Percentiles rank a stretch among this genome's conserved stretches.
phyloP scores from a whole-genome alignment of 2,888 invertebrate species.

The Tipula confusa region DNA sequence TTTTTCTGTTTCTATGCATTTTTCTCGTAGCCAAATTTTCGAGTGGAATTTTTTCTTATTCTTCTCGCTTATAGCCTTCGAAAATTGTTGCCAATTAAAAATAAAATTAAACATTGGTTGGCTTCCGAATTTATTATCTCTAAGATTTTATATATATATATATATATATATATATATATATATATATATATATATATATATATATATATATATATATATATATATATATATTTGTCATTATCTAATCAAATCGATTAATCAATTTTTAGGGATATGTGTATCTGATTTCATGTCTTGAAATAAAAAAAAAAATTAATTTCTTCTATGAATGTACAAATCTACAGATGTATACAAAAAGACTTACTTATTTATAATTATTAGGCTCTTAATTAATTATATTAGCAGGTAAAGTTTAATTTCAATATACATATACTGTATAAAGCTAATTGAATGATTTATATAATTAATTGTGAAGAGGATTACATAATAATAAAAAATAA shows the following conservation, averaged over 20 bases:
- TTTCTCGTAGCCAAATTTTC: background rate
- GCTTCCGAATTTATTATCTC: too few relatives aligned
- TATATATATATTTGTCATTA: too few relatives aligned
- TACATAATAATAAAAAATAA: background rate
- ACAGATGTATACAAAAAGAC: background rate
- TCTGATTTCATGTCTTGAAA: background rate
- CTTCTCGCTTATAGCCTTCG: too few relatives aligned
- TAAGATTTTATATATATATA: too few relatives aligned
- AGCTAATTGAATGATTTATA: background rate
- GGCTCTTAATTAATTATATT: background rate
- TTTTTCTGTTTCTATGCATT: background rate
- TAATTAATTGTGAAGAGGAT: slow-evolving; percentile 25
- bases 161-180: too few relatives aligned
- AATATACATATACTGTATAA: background rate
- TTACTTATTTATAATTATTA: background rate
- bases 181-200: too few relatives aligned
- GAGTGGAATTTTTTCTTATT: too few relatives aligned
- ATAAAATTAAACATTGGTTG: too few relatives aligned
- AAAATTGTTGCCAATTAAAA: too few relatives aligned
- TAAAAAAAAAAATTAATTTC: background rate
- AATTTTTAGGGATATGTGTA: too few relatives aligned
- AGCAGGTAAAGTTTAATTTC: background rate
- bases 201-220: too few relatives aligned
- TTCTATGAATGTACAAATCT: background rate
- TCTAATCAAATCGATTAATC: background rate